Base-by-base conservation (phyloP, 2,888 invertebrate genomes). In the Cataglyphis altisquamis region DNA sequence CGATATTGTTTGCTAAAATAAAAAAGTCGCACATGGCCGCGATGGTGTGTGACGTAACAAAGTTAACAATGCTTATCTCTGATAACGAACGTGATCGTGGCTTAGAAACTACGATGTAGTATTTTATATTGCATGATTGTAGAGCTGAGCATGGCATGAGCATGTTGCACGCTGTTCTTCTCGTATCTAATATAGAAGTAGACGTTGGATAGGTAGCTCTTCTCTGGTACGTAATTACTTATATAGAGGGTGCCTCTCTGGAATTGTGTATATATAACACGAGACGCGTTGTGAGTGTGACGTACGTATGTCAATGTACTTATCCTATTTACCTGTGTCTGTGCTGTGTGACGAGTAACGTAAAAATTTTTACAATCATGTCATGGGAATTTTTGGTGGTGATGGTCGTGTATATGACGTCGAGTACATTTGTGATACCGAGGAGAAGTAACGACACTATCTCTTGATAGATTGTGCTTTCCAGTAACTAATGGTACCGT, bases 321-420 rank as follows among this genome's bases (percentile, higher is more conserved):
- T 52, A 52, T 80, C 15, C 15, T 82, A 83, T 90, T 41, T 84
- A 74, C 84, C 67, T 90, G 88, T 88, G 78, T 87, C 73, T 87
- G 83, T 89, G 81, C 74, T 68, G 83, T 88, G 86, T 83, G 77
- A 84, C 25, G 75, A 82, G 82, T 88, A 88, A 77, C 64, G 83
- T 68, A 82, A 80, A 88, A 55, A 84, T 85, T 52, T 52, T 62
- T 80, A 85, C 84, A 67, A 80, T 63, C 73, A 83, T 89, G 81
- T 84, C 87, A 78, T 88, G 86, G 88, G 77, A 90, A 90, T 87
- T 87, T 92, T 93, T 93, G 94, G 93, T 94, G 94, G 94, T 94
- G 94, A 94, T 94, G 94, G 94, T 94, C 93, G 91, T 93, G 91
- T 91, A 52, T 52, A 91, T 92, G 82, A 84, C 92, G 91, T 91